Evolutionary conservation across 2,797 vertebrate species (phyloP).

Genomic region (Lagodon rhomboides): DNA sequence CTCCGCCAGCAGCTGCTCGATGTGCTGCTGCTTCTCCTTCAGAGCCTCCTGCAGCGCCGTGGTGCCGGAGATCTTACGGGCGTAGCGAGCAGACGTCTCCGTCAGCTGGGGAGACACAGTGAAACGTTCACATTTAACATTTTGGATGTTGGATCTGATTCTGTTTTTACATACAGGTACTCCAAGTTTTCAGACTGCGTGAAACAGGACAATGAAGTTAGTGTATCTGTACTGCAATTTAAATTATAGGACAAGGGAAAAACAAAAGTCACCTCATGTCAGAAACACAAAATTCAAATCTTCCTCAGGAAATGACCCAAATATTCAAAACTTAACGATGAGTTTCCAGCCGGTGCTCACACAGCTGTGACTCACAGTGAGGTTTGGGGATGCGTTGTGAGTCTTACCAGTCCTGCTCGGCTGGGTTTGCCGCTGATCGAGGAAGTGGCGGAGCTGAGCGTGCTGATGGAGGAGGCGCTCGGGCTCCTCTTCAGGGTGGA

Average conservation of each 20-base stretch:
- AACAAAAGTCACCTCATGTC: no score
- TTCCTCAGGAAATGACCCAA: no score
- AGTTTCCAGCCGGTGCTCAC: no score
- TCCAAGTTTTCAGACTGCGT: not conserved
- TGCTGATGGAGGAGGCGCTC: constrained; percentile 95
- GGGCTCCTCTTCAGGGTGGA: constrained; percentile 93
- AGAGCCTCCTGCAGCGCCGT: constrained; percentile 97
- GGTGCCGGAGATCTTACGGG: constrained; percentile 97
- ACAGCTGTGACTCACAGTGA: no score
- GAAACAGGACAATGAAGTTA: no score
- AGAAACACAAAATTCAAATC: no score
- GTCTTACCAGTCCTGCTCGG: constrained; percentile 94
- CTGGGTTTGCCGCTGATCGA: constrained; percentile 96
- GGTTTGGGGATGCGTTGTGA: not conserved
- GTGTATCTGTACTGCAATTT: not conserved
- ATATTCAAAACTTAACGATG: no score
- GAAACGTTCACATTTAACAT: not conserved
- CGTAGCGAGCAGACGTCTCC: constrained; percentile 96
- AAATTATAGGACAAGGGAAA: not conserved
- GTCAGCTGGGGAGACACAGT: constrained; percentile 87
- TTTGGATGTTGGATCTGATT: not conserved
- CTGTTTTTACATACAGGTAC: not conserved
- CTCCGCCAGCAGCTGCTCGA: constrained; percentile 96
- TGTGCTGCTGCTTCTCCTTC: constrained; percentile 99
- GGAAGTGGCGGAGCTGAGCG: constrained; percentile 95